Evolutionary conservation across 2,113 vertebrate species (phyloP), one percentile per base, ranked within the genome.

Genomic region (Oriolus oriolus): DNA sequence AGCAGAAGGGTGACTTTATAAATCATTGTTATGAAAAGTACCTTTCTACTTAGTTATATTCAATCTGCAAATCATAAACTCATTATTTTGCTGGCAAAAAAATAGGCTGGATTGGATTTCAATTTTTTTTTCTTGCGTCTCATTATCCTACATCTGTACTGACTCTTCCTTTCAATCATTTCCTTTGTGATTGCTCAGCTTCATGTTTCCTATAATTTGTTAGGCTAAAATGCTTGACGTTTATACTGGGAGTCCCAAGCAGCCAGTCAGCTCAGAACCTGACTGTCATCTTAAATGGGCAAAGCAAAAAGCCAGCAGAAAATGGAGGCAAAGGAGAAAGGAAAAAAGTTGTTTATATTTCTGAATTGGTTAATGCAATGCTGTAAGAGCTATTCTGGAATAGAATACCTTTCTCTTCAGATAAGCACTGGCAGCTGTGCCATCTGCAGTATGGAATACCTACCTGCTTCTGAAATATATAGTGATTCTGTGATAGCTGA

Each of bases 151-250:
- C 84, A 80, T 97, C 81, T 91, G 79, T 94, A 96, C 81, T 71
- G 88, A 95, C 63, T 96, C 83, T 96, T 96, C 73, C 56, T 97
- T 97, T 97, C 97, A 97, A 75, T 97, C 63, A 95, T 95, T 97
- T 94, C 45, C 54, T 96, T 97, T 98, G 92, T 97, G 91, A 96
- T 89, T 96, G 84, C 76, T 97, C 91, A 87, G 80, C 81, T 97
- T 97, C 94, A 54, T 93, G 60, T 91, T 95, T 93, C 61, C 71
- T 97, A 61, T 87, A 89, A 95, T 97, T 97, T 91, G 84, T 92
- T 89, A 96, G 82, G 73, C 77, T 92, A 88, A 97, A 96, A 97
- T 76, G 24, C 89, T 95, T 91, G 60, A 85, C 65, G 85, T 97
- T 97, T 95, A 90, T 93, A 90, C 54, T 79, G 39, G 87, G 60